Base-by-base conservation (phyloP, 2,888 invertebrate genomes). In the Paralinhomoeus sp. region DNA sequence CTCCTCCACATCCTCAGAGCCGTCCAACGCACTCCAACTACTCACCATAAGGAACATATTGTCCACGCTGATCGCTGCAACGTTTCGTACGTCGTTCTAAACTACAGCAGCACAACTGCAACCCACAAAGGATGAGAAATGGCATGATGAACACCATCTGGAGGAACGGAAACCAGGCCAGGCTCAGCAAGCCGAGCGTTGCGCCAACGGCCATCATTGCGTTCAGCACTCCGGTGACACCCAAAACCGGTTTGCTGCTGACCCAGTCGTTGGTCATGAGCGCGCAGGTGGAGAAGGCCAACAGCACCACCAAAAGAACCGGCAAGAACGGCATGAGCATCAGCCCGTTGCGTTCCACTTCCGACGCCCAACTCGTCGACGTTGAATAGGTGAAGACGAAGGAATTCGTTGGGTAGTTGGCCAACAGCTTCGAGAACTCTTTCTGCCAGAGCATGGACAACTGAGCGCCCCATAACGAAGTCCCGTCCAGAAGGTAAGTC, bases 11-110 rank as follows among this genome's bases (percentile, higher is more conserved):
- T 77, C 74, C 35, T 45, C 41, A 18, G 44, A 37, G n/a, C 53
- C 49, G 9, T 80, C 77, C 0, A 84, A 82, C 45, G 85, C 72
- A 45, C 87, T 71, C 87, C 87, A 87, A 0, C 83, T 82, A 15
- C 83, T 84, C 56, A 89, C 66, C 81, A 89, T 82, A 20, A 89
- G 83, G 60, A 87, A 89, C 1, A 85, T 85, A 63, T 87, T 87
- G 61, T 89, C 87, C 48, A 85, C 83, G 48, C 87, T 85, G 57
- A 87, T 85, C 57, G 85, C 87, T 85, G 63, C 21, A 65, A 15
- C 31, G 15, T 31, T 15, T 31, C 15, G 9, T 31, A 31, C 31
- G 9, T 31, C 31, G 31, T 31, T 31, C 31, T 31, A 12, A 31
- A 12, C 9, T 31, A 12, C 9, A 31, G 31, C 35, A 35, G 35